Evolutionary conservation across 1,140 invertebrate species (phyloP).

Genomic region (Phenacoccus solenopsis): DNA sequence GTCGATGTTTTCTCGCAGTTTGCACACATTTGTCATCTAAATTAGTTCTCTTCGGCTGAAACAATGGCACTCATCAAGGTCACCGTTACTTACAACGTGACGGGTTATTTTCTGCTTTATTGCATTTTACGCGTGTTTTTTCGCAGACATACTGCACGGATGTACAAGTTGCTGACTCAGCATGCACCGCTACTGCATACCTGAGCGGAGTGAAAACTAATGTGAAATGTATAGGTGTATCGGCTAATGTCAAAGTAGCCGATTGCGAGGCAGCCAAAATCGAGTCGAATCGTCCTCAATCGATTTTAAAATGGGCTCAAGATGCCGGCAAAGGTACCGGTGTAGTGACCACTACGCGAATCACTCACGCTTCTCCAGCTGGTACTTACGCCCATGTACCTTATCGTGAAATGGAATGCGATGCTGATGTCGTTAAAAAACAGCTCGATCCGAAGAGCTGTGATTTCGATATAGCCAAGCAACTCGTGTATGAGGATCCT

Average conservation of each 20-base stretch:
- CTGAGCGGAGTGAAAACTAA: slow-evolving; percentile 35
- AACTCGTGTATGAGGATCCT: slow-evolving; percentile 44
- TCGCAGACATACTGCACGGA: slow-evolving; percentile 37
- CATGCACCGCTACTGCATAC: slow-evolving; percentile 39
- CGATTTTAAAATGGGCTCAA: slow-evolving; percentile 46
- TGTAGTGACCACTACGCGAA: slow-evolving; percentile 59
- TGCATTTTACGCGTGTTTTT: neutral
- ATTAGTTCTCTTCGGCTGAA: too few species aligned
- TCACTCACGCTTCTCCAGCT: slow-evolving; percentile 70
- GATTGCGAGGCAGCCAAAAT: slow-evolving; percentile 44
- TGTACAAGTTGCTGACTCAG: slow-evolving; percentile 39
- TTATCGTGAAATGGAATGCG: slow-evolving; percentile 55
- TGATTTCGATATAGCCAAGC: slow-evolving; percentile 43
- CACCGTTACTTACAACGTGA: too few species aligned
- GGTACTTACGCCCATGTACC: slow-evolving; percentile 55
- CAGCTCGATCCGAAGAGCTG: slow-evolving; percentile 28
- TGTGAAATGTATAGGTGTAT: slow-evolving; percentile 54
- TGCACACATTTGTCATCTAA: too few species aligned
- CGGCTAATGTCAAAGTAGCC: slow-evolving; percentile 43
- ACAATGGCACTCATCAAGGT: too few species aligned
- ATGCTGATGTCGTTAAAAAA: slow-evolving; percentile 36
- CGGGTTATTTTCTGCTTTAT: too few species aligned
- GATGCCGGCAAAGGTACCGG: slow-evolving; percentile 57
- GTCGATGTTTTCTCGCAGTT: too few species aligned
- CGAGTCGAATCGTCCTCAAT: slow-evolving; percentile 29